These are phyloP conservation scores for Hassar affinis DNA, from an alignment of 2,113 vertebrate genomes.

Conservation along the genomic window DNA sequence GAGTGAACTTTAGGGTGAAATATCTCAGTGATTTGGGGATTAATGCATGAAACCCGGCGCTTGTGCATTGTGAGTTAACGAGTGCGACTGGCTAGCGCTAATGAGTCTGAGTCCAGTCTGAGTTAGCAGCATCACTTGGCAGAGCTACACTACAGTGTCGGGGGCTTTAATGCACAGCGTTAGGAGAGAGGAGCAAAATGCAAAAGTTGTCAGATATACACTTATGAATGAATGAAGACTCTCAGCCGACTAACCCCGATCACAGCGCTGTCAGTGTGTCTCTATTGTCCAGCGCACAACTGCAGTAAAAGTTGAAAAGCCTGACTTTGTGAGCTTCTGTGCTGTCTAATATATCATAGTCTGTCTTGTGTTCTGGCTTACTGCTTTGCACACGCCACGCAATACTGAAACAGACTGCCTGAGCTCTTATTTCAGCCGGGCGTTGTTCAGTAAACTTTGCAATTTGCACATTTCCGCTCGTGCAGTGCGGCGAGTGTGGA, in stretches of 20 bases:
- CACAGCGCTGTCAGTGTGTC: neutral
- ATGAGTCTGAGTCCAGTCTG: neutral
- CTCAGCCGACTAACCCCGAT: neutral
- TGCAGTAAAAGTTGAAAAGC: neutral
- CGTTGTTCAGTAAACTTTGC: constrained; percentile 47
- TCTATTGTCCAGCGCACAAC: neutral
- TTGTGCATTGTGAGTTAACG: no score
- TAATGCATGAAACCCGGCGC: no score
- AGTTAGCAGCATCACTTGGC: constrained; percentile 22
- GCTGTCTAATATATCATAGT: neutral
- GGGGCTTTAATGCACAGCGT: neutral
- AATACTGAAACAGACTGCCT: constrained; percentile 24
- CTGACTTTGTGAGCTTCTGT: neutral
- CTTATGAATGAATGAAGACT: no score
- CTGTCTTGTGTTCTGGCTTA: neutral
- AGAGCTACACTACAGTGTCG: neutral
- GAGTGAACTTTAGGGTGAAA: no score
- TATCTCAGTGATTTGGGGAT: no score
- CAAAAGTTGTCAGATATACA: no score
- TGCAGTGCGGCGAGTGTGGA: neutral
- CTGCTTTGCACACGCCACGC: neutral
- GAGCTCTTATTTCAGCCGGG: constrained; percentile 35
- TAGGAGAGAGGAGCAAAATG: no score
- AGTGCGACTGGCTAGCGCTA: neutral
- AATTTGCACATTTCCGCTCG: constrained; percentile 53